A percentile compares a stretch with the other conserved stretches of the same genome.
Evolutionary conservation across 2,888 invertebrate genomes (phyloP).

Genomic region (Drosophila greeni): DNA sequence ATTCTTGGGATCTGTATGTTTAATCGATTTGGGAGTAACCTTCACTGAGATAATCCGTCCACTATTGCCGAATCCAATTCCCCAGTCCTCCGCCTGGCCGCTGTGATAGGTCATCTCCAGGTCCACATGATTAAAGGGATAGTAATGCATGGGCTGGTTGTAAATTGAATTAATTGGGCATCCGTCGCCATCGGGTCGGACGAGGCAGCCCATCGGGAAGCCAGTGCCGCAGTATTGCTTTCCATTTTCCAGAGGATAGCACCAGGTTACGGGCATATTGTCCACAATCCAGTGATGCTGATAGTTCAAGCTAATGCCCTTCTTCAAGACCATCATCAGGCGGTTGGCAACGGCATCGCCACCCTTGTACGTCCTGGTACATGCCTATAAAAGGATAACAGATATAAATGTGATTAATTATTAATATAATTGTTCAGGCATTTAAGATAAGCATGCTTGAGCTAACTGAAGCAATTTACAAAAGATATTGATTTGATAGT

Average conservation of each 20-base stretch:
- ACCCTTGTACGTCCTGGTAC: constrained; percentile 85
- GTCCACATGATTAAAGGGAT: constrained; percentile 98
- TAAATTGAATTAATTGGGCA: constrained; percentile 82
- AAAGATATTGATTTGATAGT: not conserved
- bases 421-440: not conserved
- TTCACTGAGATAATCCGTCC: constrained; percentile 93
- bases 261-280: constrained; percentile 99
- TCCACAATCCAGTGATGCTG: constrained; percentile 99
- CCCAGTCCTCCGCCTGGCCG: constrained; percentile 92
- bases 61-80: constrained; percentile 86
- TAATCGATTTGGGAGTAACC: constrained; percentile 83
- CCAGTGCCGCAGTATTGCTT: constrained; percentile 94
- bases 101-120: constrained; percentile 95
- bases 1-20: constrained; percentile 79
- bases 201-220: constrained; percentile 98
- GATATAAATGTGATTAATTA: not conserved
- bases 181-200: constrained; percentile 81
- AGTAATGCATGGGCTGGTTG: constrained; percentile 87
- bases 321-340: constrained; percentile 89
- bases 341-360: constrained; percentile 81
- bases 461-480: not conserved
- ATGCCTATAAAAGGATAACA: constrained; percentile 75
- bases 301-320: constrained; percentile 96
- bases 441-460: not conserved
- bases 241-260: constrained; percentile 87